Conservation (phyloP, 1,140 invertebrate genomes). For the Gonioctena quinquepunctata region DNA sequence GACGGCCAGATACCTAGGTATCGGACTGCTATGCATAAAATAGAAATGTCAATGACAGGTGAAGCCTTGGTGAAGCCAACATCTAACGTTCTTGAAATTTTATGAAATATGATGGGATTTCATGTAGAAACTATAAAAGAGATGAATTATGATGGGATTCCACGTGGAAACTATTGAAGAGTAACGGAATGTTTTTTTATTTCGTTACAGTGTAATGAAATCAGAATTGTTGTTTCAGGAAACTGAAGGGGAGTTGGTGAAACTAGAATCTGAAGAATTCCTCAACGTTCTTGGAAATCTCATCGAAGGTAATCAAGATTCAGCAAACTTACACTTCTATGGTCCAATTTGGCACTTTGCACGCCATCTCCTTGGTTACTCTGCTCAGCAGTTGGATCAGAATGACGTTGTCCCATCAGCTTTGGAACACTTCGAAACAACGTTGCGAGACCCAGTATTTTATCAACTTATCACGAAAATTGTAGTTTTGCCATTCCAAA, state of each 20-base stretch:
- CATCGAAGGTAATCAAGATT: slow-evolving; percentile 59
- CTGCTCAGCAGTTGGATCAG: slow-evolving; percentile 36
- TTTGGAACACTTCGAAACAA: slow-evolving; percentile 61
- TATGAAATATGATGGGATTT: too few relatives aligned
- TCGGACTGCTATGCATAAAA: too few relatives aligned
- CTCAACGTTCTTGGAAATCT: slow-evolving; percentile 58
- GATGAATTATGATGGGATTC: too few relatives aligned
- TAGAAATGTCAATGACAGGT: too few relatives aligned
- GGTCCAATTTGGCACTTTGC: slow-evolving; percentile 59
- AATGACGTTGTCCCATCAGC: slow-evolving; percentile 50
- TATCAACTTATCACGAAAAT: slow-evolving; percentile 66
- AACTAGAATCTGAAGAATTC: slow-evolving; percentile 50
- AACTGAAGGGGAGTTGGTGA: slow-evolving; percentile 42
- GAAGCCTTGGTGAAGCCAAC: too few relatives aligned
- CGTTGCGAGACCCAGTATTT: slow-evolving; percentile 69
- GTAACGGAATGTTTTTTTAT: too few relatives aligned
- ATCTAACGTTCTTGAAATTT: too few relatives aligned
- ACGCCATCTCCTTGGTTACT: slow-evolving; percentile 62
- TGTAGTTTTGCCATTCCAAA: slow-evolving; percentile 55
- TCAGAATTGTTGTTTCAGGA: too few relatives aligned
- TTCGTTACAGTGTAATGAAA: too few relatives aligned
- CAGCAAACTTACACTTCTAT: slow-evolving; percentile 60
- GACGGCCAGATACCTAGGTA: too few relatives aligned
- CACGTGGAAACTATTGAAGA: too few relatives aligned
- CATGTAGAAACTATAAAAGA: too few relatives aligned